Base-by-base conservation (phyloP, 2,797 vertebrate species). In the Momotus momota region DNA sequence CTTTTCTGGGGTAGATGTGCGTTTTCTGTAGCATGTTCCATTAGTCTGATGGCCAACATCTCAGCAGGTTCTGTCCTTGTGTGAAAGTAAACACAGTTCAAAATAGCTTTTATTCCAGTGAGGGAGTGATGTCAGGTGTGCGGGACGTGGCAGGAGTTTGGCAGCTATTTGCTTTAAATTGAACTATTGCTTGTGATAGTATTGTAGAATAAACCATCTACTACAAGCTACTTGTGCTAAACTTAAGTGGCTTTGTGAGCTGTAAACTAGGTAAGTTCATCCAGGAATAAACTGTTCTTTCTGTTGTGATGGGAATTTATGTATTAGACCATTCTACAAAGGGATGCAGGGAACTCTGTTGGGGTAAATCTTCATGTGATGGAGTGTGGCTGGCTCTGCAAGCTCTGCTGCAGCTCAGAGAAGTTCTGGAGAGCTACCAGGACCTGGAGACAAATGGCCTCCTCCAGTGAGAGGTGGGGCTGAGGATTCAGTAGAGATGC, bases 141-240 rank as follows among this genome's bases (percentile, higher is more conserved):
- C 41, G 43, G 46, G 75, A 33, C 46, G 52, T 21, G 69, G 51
- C n/a, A 58, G 54, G 64, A 86, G 11, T 41, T 29, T 88, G 88
- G 75, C 80, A 88, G 46, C n/a, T 83, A 2, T 46, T 88, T 86
- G n/a, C 52, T 86, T 86, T 83, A 58, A 64, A 38, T 27, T 49
- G 41, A 87, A 33, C 10, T 49, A 16, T 61, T 48, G 18, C 29
- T n/a, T 67, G 41, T 93, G 26, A 35, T 20, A 45, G 29, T 62
- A 48, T 46, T 55, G 43, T 48, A 46, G 72, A 88, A 48, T 60
- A 78, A 64, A 54, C 29, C 21, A 31, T 38, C 18, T 41, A 12
- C 10, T 78, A 4, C 29, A 57, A 19, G 27, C n/a, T 51, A 14
- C 62, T 64, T 38, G 21, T 45, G 38, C 27, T 82, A 69, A 87